A percentile compares a stretch with the other conserved stretches of the same genome.
Evolutionary conservation across 2,113 vertebrate species (phyloP).

Genomic region (Aptenodytes patagonicus): DNA sequence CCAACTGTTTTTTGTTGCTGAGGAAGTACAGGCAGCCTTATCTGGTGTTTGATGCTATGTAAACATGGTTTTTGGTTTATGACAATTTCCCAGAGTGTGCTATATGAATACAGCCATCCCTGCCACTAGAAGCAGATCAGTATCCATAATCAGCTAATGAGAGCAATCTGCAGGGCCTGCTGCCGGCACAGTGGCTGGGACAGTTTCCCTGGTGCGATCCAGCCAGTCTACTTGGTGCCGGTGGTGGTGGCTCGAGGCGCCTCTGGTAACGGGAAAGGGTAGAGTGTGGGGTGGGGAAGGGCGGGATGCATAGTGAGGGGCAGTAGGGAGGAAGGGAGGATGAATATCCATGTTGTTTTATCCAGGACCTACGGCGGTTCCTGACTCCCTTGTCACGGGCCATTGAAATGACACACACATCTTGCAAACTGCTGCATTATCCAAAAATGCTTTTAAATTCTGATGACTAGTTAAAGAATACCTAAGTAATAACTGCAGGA

Average conservation of each 20-base stretch:
- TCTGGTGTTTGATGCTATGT: neutral
- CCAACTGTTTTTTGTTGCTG: neutral
- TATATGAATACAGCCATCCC: neutral
- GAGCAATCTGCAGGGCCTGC: neutral
- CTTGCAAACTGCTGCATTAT: neutral
- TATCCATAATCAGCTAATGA: accelerated
- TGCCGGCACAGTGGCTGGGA: neutral
- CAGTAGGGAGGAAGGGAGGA: neutral
- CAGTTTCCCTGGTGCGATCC: neutral
- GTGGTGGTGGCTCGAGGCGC: accelerated
- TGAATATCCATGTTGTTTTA: neutral
- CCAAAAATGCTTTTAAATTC: neutral
- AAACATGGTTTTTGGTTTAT: neutral
- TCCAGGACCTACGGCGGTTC: neutral
- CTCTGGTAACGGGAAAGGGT: neutral
- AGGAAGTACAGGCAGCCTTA: neutral
- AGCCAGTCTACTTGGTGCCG: neutral
- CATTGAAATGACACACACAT: neutral
- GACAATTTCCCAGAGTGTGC: neutral
- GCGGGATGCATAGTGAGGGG: too few species aligned
- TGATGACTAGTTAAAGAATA: neutral
- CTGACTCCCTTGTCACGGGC: neutral
- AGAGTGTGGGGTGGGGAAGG: neutral
- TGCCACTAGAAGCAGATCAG: accelerated
- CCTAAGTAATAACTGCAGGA: neutral